These are phyloP conservation scores for Sweltsa coloradensis DNA, from an alignment of 1,140 invertebrate species.

Conservation along the genomic window DNA sequence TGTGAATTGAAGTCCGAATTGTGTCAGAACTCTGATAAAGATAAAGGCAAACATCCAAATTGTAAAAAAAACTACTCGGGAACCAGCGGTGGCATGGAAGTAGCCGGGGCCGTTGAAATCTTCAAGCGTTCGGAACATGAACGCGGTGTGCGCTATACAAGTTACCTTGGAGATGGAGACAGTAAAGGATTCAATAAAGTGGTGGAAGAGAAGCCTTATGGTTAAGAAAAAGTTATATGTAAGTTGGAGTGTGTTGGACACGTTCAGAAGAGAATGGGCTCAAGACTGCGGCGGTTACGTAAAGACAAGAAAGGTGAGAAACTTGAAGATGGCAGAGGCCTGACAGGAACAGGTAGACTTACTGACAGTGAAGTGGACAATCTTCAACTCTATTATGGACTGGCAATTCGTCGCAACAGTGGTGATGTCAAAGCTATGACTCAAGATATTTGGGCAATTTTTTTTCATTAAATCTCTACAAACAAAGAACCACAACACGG, in stretches of 20 bases:
- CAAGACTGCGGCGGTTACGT: slow-evolving; percentile 4
- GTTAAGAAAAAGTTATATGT: not conserved
- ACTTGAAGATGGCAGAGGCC: not conserved
- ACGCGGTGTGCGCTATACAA: slow-evolving; percentile 8
- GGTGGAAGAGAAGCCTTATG: slow-evolving; percentile 10
- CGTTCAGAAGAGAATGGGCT: slow-evolving; percentile 15
- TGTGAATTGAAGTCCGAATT: slow-evolving; percentile 14
- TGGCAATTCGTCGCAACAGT: slow-evolving; percentile 9
- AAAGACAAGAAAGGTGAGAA: not conserved
- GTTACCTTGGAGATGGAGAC: slow-evolving; percentile 20
- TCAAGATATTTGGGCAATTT: slow-evolving; percentile 9
- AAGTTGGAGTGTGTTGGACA: slow-evolving; percentile 15
- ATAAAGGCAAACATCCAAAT: not conserved
- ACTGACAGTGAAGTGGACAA: slow-evolving; percentile 7
- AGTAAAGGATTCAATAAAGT: slow-evolving; percentile 12
- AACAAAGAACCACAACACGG: slow-evolving; percentile 14
- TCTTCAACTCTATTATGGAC: slow-evolving; percentile 11
- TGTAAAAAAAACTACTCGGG: slow-evolving; percentile 12
- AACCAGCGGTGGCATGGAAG: slow-evolving; percentile 16
- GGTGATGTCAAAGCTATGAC: slow-evolving; percentile 10
- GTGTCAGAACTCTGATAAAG: slow-evolving; percentile 3
- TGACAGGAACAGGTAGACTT: slow-evolving; percentile 2
- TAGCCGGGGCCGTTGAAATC: slow-evolving; percentile 14
- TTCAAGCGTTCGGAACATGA: slow-evolving; percentile 11
- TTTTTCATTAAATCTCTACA: slow-evolving; percentile 16